Conservation (phyloP, 2,113 vertebrate species). For the Psettodes erumei region DNA sequence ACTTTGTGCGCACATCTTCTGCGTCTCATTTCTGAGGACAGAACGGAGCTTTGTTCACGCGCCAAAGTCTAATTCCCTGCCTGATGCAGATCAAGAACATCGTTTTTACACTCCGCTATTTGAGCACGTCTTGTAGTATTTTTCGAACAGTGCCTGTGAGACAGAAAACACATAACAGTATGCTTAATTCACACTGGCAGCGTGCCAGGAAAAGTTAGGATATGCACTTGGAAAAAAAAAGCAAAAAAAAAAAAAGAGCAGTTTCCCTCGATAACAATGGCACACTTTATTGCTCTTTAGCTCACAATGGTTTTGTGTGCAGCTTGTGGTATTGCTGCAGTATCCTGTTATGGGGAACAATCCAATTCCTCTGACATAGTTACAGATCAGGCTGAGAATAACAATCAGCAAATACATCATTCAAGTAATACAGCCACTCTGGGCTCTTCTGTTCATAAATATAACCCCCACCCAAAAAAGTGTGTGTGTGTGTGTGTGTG, state of each 20-base stretch:
- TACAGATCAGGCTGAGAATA: constrained; percentile 71
- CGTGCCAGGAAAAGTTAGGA: constrained; percentile 76
- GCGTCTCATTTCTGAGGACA: constrained; percentile 38
- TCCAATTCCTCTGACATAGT: constrained; percentile 74
- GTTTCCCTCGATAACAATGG: constrained; percentile 79
- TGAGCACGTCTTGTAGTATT: constrained; percentile 41
- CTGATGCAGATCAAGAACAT: constrained; percentile 48
- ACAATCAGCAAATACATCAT: constrained; percentile 71
- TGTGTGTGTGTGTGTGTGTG: too few relatives aligned
- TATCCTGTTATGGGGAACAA: constrained; percentile 81
- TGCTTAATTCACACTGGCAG: constrained; percentile 66
- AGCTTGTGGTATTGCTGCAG: constrained; percentile 74
- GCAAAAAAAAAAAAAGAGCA: constrained; percentile 35
- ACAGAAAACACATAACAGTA: constrained; percentile 55
- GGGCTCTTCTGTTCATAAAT: constrained; percentile 41
- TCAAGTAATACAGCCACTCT: constrained; percentile 54
- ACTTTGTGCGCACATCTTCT: constrained; percentile 39
- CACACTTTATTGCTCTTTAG: constrained; percentile 77
- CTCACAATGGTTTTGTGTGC: constrained; percentile 72
- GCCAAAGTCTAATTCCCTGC: constrained; percentile 22
- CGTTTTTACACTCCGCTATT: constrained; percentile 31
- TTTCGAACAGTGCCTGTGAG: constrained; percentile 57
- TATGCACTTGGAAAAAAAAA: constrained; percentile 34
- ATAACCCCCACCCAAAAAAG: constrained; percentile 7
- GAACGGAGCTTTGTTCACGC: constrained; percentile 39